Evolutionary conservation across 2,888 invertebrate genomes (phyloP).

Genomic region (Calliopum simillimum): DNA sequence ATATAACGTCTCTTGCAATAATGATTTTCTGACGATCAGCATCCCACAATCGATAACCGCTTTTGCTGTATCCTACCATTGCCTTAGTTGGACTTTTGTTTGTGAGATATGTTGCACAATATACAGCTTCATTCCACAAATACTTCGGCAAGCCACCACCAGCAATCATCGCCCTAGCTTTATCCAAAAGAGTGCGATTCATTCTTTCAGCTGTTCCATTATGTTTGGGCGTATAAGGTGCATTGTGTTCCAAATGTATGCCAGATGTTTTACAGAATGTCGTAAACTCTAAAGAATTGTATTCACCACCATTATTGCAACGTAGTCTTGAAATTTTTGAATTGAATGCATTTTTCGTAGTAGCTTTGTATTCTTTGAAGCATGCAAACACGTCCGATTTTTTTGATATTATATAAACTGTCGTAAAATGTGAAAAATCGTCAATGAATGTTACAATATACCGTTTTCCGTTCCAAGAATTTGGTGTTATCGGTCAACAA

Average conservation of each 20-base stretch:
- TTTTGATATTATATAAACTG: slow-evolving; percentile 7
- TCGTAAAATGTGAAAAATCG: too few relatives aligned
- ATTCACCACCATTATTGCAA: slow-evolving; percentile 35
- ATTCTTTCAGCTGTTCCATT: slow-evolving; percentile 21
- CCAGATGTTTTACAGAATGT: not conserved
- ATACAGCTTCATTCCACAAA: slow-evolving; percentile 27
- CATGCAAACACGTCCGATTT: slow-evolving; percentile 17
- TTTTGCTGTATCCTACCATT: slow-evolving; percentile 30
- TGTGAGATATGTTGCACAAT: slow-evolving; percentile 4
- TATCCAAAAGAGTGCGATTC: slow-evolving; percentile 14
- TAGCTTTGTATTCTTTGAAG: slow-evolving; percentile 7
- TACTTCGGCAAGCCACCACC: not conserved
- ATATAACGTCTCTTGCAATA: slow-evolving; percentile 17
- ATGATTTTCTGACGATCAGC: not conserved
- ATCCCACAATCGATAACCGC: slow-evolving; percentile 31
- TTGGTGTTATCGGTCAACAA: slow-evolving; percentile 14
- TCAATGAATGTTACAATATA: slow-evolving; percentile 17
- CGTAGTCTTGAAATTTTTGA: slow-evolving; percentile 24
- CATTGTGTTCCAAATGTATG: slow-evolving; percentile 21
- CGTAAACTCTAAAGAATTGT: slow-evolving; percentile 4
- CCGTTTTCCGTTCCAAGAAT: slow-evolving; percentile 11
- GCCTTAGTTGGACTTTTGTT: slow-evolving; percentile 22
- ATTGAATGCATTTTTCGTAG: slow-evolving; percentile 6
- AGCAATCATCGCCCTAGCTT: slow-evolving; percentile 17
- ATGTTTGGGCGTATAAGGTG: slow-evolving; percentile 19